Evolutionary conservation across 2,113 vertebrate species (phyloP).

Genomic region (Nanorana parkeri): DNA sequence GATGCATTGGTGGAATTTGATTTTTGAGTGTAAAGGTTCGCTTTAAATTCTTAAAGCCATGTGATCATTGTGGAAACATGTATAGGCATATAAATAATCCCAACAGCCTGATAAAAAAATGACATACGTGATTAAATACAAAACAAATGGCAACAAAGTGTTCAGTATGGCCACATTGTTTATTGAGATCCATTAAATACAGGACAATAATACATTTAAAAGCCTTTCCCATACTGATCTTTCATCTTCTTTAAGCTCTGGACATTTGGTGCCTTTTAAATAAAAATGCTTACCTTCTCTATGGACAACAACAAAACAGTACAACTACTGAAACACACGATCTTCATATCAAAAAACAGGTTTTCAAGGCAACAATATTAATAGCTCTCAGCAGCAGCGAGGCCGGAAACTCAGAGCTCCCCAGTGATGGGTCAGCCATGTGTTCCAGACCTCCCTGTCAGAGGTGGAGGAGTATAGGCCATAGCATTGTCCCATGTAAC

Average conservation of each 20-base stretch:
- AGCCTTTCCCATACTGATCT: conserved; percentile 61
- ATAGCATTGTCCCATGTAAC: conserved; percentile 67
- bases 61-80: too few relatives aligned
- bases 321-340: conserved; percentile 66
- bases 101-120: too few relatives aligned
- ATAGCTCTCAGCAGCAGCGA: conserved; percentile 36
- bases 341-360: conserved; percentile 71
- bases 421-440: conserved; percentile 18
- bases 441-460: conserved; percentile 22
- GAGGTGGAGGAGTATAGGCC: conserved; percentile 32
- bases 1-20: too few relatives aligned
- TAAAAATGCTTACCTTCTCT: conserved; percentile 67
- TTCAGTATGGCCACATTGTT: conserved; percentile 45
- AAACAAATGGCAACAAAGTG: background rate
- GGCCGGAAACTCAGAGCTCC: conserved; percentile 29
- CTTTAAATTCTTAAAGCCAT: too few relatives aligned
- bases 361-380: conserved; percentile 74
- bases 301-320: conserved; percentile 65
- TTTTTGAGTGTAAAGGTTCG: too few relatives aligned
- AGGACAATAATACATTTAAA: conserved; percentile 60
- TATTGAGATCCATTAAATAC: conserved; percentile 42
- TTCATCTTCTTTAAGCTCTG: conserved; percentile 62
- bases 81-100: too few relatives aligned
- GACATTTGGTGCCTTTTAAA: conserved; percentile 69
- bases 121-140: background rate